These are phyloP conservation scores for Alouatta palliata DNA, from an alignment of 2,113 vertebrate species.

Conservation along the genomic window DNA sequence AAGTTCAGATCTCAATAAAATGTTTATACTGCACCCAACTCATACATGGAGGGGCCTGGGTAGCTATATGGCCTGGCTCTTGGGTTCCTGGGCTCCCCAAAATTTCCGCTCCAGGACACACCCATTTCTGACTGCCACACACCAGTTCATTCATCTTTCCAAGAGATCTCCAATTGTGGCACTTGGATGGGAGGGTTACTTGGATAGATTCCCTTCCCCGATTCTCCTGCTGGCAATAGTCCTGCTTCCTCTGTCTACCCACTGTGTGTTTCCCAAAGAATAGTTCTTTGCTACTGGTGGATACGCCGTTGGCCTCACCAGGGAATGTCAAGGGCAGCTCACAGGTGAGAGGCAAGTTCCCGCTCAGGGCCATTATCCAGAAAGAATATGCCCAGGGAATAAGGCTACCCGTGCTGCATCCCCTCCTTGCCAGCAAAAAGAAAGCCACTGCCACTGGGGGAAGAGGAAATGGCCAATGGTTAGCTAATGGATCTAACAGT, in stretches of 20 bases:
- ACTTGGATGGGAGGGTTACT: background rate
- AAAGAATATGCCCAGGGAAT: background rate
- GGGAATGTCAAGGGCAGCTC: background rate
- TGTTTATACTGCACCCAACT: background rate
- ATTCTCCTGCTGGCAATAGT: background rate
- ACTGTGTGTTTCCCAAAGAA: background rate
- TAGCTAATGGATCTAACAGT: background rate
- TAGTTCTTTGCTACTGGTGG: background rate
- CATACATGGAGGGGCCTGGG: accelerated
- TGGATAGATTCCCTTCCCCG: too few species aligned
- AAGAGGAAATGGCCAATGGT: background rate
- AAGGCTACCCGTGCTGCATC: background rate
- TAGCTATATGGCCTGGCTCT: background rate
- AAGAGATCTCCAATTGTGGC: background rate
- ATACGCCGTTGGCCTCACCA: background rate
- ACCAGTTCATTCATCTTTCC: background rate
- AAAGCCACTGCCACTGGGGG: background rate
- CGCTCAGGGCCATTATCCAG: background rate
- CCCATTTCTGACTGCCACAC: background rate
- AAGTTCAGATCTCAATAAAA: background rate
- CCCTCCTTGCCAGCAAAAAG: background rate
- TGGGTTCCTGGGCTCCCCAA: background rate
- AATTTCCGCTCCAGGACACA: background rate
- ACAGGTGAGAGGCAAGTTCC: background rate
- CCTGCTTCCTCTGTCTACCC: background rate